A percentile compares a stretch with the other conserved stretches of the same genome.
Conservation (phyloP, 2,113 vertebrate genomes). For the Phalacrocorax aristotelis region DNA sequence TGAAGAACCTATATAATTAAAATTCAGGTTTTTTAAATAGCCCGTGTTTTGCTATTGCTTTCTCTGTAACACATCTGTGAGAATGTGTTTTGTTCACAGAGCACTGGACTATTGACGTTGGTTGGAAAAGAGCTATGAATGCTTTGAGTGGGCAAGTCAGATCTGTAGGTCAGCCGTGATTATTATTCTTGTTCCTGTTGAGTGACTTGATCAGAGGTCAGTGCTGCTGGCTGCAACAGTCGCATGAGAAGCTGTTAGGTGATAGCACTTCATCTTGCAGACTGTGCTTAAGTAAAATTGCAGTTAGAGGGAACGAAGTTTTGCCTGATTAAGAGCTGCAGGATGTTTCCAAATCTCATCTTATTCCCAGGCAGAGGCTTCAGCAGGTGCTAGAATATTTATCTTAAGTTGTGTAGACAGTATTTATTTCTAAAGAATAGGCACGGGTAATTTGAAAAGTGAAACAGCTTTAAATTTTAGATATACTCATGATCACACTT, state of each 20-base stretch:
- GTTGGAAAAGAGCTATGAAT: neutral
- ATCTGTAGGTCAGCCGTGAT: neutral
- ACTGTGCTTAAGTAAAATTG: neutral
- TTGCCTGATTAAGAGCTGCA: neutral
- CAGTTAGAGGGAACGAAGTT: neutral
- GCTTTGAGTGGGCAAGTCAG: neutral
- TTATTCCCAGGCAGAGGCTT: neutral
- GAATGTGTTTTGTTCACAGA: neutral
- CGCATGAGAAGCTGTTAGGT: fast-evolving
- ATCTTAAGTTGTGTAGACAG: neutral
- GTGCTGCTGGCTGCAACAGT: neutral
- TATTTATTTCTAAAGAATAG: neutral
- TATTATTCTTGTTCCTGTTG: neutral
- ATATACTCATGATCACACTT: neutral
- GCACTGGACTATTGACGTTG: fast-evolving
- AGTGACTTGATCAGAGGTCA: neutral
- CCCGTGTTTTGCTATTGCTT: neutral
- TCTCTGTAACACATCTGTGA: neutral
- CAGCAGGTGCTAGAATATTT: neutral
- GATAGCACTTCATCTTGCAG: fast-evolving
- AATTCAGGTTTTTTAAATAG: neutral
- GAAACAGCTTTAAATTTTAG: neutral
- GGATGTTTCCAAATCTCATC: neutral
- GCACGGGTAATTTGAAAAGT: neutral
- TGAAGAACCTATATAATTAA: neutral